Evolutionary conservation across 2,113 vertebrate species (phyloP), one percentile per base, ranked within the genome.

Genomic region (Hippolais icterina): DNA sequence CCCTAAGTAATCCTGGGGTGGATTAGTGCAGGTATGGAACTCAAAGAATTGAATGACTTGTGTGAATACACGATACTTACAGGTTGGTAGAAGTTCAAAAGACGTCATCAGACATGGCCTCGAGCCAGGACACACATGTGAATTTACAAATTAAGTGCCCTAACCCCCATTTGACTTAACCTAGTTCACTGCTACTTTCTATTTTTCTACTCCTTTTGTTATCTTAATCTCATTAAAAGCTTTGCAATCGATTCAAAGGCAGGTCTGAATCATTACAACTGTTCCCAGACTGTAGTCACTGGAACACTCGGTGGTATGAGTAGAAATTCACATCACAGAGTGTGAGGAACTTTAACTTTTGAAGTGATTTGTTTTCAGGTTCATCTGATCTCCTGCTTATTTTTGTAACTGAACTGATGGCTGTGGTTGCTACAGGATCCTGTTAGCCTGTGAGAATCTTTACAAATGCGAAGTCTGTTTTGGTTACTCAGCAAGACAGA

Each of bases 1-100:
- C 70, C 81, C 60, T 47, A 81, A 81, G 54, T 87, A 92, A 92
- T 92, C 83, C 80, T 46, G 56, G 69, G 44, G 37, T 74, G 64
- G 88, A 80, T 94, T 94, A 96, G 59, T 37, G 50, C 83, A 95
- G 77, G 76, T 93, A 90, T 54, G 72, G 86, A 84, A 70, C 69
- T 87, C 22, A 15, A 81, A 74, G 50, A 83, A 47, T 6, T 81
- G 52, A 80, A 44, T 60, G 71, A 80, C 59, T 93, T 76, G 74
- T 77, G 75, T 74, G 90, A 85, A 81, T 57, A 37, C 28, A 25
- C 25, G 79, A 37, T 66, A 83, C 61, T 78, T 64, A 57, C 25
- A 46, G 66, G 76, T 10, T 94, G 54, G 72, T 74, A 57, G 84
- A 70, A 84, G 87, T 93, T 95, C 87, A 94, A 89, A 84, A 84